Percentiles rank a stretch among this genome's conserved stretches.
Conservation (phyloP, 2,113 vertebrate species). For the Kryptolebias marmoratus region DNA sequence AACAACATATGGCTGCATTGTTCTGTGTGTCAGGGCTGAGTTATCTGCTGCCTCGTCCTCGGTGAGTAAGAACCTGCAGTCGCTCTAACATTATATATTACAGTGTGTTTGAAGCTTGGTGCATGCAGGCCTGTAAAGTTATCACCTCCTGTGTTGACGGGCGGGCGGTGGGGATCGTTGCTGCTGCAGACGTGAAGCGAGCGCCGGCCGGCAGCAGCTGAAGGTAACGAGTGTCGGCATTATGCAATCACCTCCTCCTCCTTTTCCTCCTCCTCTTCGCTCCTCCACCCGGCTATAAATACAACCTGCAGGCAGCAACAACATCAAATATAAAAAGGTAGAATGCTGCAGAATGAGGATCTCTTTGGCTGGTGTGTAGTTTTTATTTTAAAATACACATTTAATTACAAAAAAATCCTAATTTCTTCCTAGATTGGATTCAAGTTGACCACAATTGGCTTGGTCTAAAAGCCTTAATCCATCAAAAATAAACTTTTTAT, state of each 20-base stretch:
- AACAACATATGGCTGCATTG: constrained; percentile 41
- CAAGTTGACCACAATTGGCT: no score
- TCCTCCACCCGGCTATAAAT: constrained; percentile 65
- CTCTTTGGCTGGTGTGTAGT: constrained; percentile 39
- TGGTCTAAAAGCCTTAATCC: no score
- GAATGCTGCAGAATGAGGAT: constrained; percentile 34
- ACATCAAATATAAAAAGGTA: constrained; percentile 40
- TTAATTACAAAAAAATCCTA: no score
- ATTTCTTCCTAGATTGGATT: no score
- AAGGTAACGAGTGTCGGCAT: constrained; percentile 58
- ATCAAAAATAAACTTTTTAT: no score
- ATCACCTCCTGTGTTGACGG: constrained; percentile 52
- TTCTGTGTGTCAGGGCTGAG: constrained; percentile 49
- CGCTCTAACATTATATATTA: constrained; percentile 33
- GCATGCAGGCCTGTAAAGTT: constrained; percentile 50
- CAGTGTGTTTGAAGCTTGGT: constrained; percentile 45
- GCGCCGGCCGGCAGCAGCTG: constrained; percentile 36
- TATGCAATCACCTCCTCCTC: constrained; percentile 57
- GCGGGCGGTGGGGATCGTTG: constrained; percentile 7
- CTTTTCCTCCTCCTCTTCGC: constrained; percentile 17
- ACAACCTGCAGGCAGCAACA: constrained; percentile 52
- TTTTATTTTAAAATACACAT: no score
- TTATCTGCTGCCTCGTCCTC: constrained; percentile 40
- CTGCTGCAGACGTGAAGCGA: constrained; percentile 40
- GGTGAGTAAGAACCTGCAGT: constrained; percentile 17